A percentile compares a stretch with the other conserved stretches of the same genome.
phyloP scores from a whole-genome alignment of 2,797 vertebrate genomes.

The Trachops cirrhosus region DNA sequence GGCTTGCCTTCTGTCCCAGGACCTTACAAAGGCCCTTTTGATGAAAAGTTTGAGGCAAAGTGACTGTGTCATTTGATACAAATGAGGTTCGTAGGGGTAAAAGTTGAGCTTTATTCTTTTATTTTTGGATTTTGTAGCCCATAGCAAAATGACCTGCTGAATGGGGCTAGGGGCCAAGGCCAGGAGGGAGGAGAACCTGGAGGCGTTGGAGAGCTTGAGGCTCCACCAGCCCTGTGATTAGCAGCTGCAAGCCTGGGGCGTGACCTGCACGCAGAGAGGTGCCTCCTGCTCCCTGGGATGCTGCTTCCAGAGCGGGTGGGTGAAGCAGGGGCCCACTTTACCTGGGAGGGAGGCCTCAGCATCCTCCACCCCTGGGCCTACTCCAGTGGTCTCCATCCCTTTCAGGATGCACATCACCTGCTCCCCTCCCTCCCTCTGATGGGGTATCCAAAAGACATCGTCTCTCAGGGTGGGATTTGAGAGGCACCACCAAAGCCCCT shows the following conservation, averaged over 20 bases:
- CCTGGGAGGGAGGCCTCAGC: neutral
- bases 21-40: slow-evolving; percentile 68
- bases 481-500: neutral
- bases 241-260: neutral
- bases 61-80: slow-evolving; percentile 61
- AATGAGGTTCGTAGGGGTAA: slow-evolving; percentile 22
- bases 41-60: slow-evolving; percentile 56
- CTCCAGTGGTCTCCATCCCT: neutral
- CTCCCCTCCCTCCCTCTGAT: neutral
- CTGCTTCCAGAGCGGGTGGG: neutral
- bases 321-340: too few relatives aligned
- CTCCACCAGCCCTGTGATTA: neutral
- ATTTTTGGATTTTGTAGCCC: slow-evolving; percentile 44
- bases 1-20: neutral
- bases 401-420: neutral
- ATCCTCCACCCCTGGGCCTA: too few relatives aligned
- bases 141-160: slow-evolving; percentile 18
- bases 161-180: neutral
- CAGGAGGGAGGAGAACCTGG: neutral
- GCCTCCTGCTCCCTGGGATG: neutral
- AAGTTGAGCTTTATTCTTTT: slow-evolving; percentile 50
- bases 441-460: neutral
- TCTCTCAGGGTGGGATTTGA: neutral
- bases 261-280: neutral
- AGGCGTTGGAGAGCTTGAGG: neutral